Percentiles rank a stretch among this genome's conserved stretches.
Evolutionary conservation across 2,888 invertebrate species (phyloP).

Genomic region (Eueremaeus valkanovi): DNA sequence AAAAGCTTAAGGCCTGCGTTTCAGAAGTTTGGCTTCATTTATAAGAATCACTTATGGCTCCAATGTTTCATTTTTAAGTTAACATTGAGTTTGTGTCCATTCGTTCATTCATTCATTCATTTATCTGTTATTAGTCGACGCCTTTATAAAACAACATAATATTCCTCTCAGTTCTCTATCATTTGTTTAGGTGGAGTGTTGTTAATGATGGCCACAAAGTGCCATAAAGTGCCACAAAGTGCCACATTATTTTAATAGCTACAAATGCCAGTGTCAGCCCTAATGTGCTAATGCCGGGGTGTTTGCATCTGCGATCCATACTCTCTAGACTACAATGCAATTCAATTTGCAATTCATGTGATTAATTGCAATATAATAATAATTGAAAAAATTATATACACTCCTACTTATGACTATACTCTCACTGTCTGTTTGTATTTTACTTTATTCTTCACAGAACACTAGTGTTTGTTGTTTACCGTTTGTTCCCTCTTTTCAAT

Average conservation of each 20-base stretch:
- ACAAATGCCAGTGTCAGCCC: background rate
- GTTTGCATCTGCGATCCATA: background rate
- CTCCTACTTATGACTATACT: conserved; percentile 10
- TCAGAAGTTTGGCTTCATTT: background rate
- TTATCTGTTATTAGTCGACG: conserved; percentile 11
- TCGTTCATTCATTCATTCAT: no score
- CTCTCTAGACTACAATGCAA: background rate
- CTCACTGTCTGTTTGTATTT: background rate
- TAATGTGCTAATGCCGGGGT: conserved; percentile 14
- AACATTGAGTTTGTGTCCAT: conserved; percentile 15
- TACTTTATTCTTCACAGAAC: background rate
- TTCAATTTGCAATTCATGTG: conserved; percentile 11
- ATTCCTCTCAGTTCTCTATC: conserved; percentile 25
- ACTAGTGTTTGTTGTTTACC: conserved; percentile 16
- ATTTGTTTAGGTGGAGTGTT: conserved; percentile 34
- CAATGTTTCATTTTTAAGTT: background rate
- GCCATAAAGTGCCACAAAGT: background rate
- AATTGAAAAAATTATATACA: conserved; percentile 29
- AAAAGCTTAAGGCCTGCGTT: background rate
- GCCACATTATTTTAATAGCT: conserved; percentile 27
- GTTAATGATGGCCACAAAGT: conserved; percentile 5
- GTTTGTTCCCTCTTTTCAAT: conserved; percentile 1
- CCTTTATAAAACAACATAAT: conserved; percentile 31
- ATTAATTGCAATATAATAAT: conserved; percentile 32
- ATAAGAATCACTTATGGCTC: conserved; percentile 22